Base-by-base conservation (phyloP, 92 coral and sea anemone species). In the Montipora capitata region DNA sequence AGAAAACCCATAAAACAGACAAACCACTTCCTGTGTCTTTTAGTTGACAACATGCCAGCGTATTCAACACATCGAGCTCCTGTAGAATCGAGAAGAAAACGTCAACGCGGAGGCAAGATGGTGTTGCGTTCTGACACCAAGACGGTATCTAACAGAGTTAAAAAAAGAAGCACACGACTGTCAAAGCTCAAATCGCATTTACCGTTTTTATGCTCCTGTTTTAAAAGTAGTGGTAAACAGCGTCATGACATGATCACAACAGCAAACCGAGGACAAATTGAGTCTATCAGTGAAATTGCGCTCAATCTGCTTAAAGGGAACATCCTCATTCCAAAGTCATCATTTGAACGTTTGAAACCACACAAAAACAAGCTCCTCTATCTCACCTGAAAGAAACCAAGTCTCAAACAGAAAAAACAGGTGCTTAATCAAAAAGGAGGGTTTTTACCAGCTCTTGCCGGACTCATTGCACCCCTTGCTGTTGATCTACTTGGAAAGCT, bases 381-480 rank as follows among this genome's bases (percentile, higher is more conserved):
- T 76, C 17, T 76, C 4, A 54, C 80, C 4, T 48, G 67, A 7
- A 54, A 56, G 65, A 76, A 56, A 76, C 66, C 80, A 35, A 75
- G 67, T 20, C 57, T 54, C 13, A 35, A 76, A 6, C 13, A 68
- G 78, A 81, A 81, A 15, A 81, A 81, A 5, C 5, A 68, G 12
- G 78, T 51, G 39, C 76, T 81, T 3, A 69, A 48, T 72, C 86
- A 81, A 38, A 81, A 65, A 9, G 86, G 86, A 11, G 63, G 77
- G n/a, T 81, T 81, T 81, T 10, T 81, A 81, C 62, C 59, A 18
- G 85, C 81, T 15, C 59, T 71, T 38, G 87, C 80, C 40, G 3
- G 70, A 14, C 16, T 83, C 11, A 72, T 85, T 17, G 83, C 89
- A 2, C 76, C 76, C 43, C 64, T 67, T 66, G 85, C 49, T 38